Evolutionary conservation across 1,140 invertebrate species (phyloP), one percentile per base, ranked within the genome.

Genomic region (Procambarus clarkii): DNA sequence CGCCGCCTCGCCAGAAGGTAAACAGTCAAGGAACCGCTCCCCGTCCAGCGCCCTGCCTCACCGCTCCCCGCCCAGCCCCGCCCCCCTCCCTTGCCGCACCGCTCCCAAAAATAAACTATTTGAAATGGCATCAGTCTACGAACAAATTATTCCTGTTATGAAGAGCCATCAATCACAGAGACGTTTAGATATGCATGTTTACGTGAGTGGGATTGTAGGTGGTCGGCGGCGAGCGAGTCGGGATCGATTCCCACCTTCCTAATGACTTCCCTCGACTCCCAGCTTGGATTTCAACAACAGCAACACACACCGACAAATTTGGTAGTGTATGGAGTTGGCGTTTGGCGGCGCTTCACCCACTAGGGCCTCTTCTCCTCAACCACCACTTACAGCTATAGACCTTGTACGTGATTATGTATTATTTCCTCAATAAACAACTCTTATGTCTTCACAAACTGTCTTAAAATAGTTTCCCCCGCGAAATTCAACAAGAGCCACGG

Each of bases 231-330:
- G 44, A 21, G 58, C 48, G 21, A 58, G 44, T n/a, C 50, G 34
- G n/a, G 81, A 91, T 91, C 89, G 82, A 91, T 91, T 80, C 71
- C 82, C 89, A 91, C 89, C 74, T 91, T 85, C 69, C 89, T 91
- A 91, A 91, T 91, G 89, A 91, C 82, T 71, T 85, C 54, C 81
- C 82, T 15, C 64, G n/a, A 83, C 76, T 89, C 50, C 69, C 48
- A 74, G 50, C 54, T 86, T 78, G 85, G 85, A 86, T 78, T 86
- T 86, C 85, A 86, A 86, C 85, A 86, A 86, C 85, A 86, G 60
- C 69, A 78, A 78, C 74, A 78, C 50, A 71, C 45, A 86, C 74
- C 4, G 13, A 21, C 60, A 21, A 69, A 83, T 83, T 83, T 83
- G 81, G 81, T 46, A 60, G 58, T 45, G 7, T 46, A 7, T 83